phyloP scores from a whole-genome alignment of 2,888 invertebrate species.

The Meghimatium bilineatum region DNA sequence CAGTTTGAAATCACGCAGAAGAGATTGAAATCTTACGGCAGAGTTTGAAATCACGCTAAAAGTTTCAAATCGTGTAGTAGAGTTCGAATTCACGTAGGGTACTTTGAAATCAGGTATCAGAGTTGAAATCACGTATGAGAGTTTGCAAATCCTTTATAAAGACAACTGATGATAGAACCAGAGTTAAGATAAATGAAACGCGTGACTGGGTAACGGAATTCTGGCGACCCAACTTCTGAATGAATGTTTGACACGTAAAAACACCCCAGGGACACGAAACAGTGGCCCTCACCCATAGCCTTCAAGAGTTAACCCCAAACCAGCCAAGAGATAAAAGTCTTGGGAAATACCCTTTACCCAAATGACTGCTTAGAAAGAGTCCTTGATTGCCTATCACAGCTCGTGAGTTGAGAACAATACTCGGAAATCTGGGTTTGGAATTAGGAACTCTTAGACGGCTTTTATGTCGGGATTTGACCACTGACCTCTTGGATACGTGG shows the following conservation, averaged over 20 bases:
- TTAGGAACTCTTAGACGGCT: slow-evolving; percentile 25
- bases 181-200: neutral
- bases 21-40: too few species aligned
- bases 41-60: too few species aligned
- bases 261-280: neutral
- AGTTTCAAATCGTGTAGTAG: too few species aligned
- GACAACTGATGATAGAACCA: neutral
- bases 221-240: neutral
- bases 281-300: neutral
- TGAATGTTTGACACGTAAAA: neutral
- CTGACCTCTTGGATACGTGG: slow-evolving; percentile 32
- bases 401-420: slow-evolving; percentile 29
- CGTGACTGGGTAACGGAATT: neutral
- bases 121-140: too few species aligned
- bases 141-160: neutral
- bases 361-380: neutral
- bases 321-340: neutral
- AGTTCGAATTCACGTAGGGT: too few species aligned
- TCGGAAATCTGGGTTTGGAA: slow-evolving; percentile 12
- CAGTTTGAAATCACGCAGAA: too few species aligned
- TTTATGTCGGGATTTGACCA: slow-evolving; percentile 24
- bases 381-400: slow-evolving; percentile 40
- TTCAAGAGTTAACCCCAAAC: slow-evolving; percentile 21
- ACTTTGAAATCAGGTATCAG: too few species aligned
- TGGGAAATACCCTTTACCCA: neutral